These are phyloP conservation scores for Sphyrna mokarran DNA, from an alignment of 2,113 vertebrate species.

Conservation along the genomic window DNA sequence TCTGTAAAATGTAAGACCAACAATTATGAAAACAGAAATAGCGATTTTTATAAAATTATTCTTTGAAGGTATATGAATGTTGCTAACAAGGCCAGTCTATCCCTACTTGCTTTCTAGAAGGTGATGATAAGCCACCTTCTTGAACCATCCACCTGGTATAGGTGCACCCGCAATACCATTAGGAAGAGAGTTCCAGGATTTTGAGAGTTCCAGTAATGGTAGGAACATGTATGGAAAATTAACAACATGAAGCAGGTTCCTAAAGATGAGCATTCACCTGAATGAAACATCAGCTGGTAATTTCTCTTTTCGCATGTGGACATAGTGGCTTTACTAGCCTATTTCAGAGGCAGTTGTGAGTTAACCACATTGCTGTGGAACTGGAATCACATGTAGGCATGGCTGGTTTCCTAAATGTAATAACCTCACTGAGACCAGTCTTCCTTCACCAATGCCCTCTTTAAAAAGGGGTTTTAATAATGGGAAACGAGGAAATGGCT, in stretches of 20 bases:
- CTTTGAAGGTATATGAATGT: neutral
- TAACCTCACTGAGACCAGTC: no score
- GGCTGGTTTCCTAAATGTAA: no score
- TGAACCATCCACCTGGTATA: neutral
- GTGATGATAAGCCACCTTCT: no score
- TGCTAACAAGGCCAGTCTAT: neutral
- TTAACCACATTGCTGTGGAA: no score
- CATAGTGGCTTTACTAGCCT: no score
- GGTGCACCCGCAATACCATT: neutral
- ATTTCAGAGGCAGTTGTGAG: no score
- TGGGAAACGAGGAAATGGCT: no score
- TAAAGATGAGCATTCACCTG: neutral
- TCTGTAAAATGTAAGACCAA: neutral
- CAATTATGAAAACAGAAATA: neutral
- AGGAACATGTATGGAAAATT: neutral
- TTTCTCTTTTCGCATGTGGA: neutral
- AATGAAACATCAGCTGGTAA: neutral
- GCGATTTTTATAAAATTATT: neutral
- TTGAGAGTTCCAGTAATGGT: neutral
- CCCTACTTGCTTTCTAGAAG: neutral
- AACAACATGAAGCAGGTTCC: neutral
- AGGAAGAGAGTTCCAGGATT: neutral
- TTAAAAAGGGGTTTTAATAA: no score
- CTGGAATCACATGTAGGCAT: no score
- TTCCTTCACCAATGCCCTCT: no score